Evolutionary conservation across 1,140 invertebrate genomes (phyloP).

Genomic region (Goniozus legneri): DNA sequence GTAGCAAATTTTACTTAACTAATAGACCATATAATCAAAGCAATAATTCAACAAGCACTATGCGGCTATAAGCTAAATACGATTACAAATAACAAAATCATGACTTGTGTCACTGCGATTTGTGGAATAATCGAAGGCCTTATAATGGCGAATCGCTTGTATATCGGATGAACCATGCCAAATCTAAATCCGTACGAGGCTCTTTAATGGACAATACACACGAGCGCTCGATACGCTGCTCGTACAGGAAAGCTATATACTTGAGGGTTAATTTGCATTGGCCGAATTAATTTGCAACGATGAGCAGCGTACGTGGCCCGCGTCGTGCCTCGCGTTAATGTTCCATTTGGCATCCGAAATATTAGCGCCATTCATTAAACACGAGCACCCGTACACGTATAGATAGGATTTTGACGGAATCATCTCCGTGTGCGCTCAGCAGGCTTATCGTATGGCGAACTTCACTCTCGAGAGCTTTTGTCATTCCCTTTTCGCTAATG

Average conservation of each 20-base stretch:
- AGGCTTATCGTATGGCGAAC: slow-evolving; percentile 17
- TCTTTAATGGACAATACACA: slow-evolving; percentile 42
- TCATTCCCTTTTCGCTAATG: no score
- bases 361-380: slow-evolving; percentile 45
- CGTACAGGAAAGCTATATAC: no score
- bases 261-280: slow-evolving; percentile 47
- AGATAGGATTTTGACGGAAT: no score
- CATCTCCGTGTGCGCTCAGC: slow-evolving; percentile 8
- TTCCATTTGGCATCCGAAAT: no score
- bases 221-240: slow-evolving; percentile 21
- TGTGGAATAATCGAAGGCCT: no score
- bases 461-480: slow-evolving; percentile 26
- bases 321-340: slow-evolving; percentile 31
- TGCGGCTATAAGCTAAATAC: no score
- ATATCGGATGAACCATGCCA: neutral
- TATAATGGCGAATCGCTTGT: no score
- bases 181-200: slow-evolving; percentile 13
- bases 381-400: slow-evolving; percentile 21
- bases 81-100: no score
- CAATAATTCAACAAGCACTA: no score
- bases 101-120: no score
- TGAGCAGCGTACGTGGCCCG: slow-evolving; percentile 39
- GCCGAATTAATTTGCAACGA: slow-evolving; percentile 50
- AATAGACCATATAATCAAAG: no score
- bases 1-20: no score